These are phyloP conservation scores for Zosterops pallidus DNA, from an alignment of 2,113 vertebrate species.

Conservation along the genomic window DNA sequence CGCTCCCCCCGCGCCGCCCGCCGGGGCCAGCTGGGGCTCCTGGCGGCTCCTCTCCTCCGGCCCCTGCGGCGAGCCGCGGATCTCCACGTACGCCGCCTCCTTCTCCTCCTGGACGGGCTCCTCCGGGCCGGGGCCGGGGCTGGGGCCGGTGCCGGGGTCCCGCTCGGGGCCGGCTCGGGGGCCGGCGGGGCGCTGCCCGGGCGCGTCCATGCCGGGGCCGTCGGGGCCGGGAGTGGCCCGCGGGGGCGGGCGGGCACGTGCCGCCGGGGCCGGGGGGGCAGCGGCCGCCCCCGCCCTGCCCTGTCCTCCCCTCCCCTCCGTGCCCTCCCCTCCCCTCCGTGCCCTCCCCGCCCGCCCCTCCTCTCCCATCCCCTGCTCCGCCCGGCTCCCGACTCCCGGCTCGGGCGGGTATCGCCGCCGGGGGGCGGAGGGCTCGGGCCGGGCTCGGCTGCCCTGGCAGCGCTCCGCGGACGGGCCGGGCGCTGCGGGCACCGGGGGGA, in stretches of 20 bases:
- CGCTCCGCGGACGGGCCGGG: not conserved
- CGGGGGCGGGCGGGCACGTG: not conserved
- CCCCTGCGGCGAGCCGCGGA: not conserved
- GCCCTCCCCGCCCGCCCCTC: not conserved
- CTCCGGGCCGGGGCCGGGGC: not conserved
- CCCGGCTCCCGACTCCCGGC: not conserved
- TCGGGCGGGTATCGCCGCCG: not conserved
- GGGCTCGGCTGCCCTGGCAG: not conserved
- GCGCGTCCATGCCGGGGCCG: conserved; percentile 31
- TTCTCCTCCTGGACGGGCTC: not conserved
- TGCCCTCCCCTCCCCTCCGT: not conserved
- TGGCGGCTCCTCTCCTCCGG: not conserved
- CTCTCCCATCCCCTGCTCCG: not conserved
- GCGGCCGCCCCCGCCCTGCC: not conserved
- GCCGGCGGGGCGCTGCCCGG: not conserved
- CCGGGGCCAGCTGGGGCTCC: not conserved
- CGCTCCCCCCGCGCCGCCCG: not conserved
- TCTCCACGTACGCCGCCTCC: conserved; percentile 1
- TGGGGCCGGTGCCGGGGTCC: not conserved
- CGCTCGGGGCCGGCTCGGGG: not conserved
- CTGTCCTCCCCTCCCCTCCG: not conserved
- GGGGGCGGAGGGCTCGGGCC: not conserved
- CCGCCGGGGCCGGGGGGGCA: not conserved
- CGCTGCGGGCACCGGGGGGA: not conserved
- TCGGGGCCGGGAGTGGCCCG: conserved; percentile 13